Base-by-base conservation (phyloP, 2,113 vertebrate species). In the Rhinoderma darwinii region DNA sequence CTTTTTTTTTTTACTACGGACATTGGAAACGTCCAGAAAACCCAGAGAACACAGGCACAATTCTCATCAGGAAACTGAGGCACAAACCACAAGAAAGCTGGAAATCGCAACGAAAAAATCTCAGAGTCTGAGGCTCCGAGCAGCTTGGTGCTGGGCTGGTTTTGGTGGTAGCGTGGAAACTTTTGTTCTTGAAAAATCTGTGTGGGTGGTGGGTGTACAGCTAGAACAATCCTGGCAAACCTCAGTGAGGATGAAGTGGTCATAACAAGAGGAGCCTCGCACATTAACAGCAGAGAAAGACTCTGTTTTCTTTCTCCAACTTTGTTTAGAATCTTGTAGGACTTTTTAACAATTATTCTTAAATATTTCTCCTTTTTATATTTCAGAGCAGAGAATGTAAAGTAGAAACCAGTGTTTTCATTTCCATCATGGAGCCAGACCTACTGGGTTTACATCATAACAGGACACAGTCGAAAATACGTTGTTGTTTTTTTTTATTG, bases 181-280 rank as follows among this genome's bases (percentile, higher is more conserved):
- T 94, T 96, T 94, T 95, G 93, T 95, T 92, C 88, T 0, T 84
- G 84, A 91, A 92, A 92, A 92, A 93, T 95, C 92, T 83, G 95
- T 91, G 96, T 98, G 95, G 96, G 97, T 95, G 96, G 93, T 72
- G 89, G 91, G 90, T 90, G 90, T 90, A 82, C 2, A 50, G 51
- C 22, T 47, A 25, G 25, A 70, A 47, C 27, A 73, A 44, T 59
- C 66, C 47, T 43, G 39, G 59, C 30, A 51, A 73, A 50, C 2
- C 50, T 59, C 84, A 79, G 43, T 22, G 17, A 43, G 77, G 61
- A 11, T 51, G 32, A 30, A 32, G 61, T 56, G 44, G 39, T 20
- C 61, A 80, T 22, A 86, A 73, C 12, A 32, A 66, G 82, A 56
- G 47, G 43, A 81, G 14, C 25, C 79, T 43, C 12, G 25, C 47